Base-by-base conservation (phyloP, 2,888 invertebrate species). In the Agrochola litura region DNA sequence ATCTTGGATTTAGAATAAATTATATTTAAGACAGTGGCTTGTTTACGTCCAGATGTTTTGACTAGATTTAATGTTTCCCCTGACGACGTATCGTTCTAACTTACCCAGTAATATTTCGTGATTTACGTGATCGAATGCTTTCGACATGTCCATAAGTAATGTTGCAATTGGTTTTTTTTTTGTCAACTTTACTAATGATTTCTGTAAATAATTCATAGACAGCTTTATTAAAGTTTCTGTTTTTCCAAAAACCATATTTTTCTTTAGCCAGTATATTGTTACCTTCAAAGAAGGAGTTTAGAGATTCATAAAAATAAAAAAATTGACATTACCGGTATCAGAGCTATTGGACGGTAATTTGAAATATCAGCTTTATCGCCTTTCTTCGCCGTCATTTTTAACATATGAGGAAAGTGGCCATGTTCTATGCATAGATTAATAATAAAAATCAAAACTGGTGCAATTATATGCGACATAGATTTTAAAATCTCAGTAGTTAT, bases 131-230 rank as follows among this genome's bases (percentile, higher is more conserved):
- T 46, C 30, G 4, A 64, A 49, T n/a, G 16, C 65, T n/a, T 49
- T 66, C 37, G n/a, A 49, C 37, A 65, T 71, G n/a, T 71, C 56
- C 41, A 68, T 68, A 10, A 41, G 41, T 19, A 56, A n/a, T 41
- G 41, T 19, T 6, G 37, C 41, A 43, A 54, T 54, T 19, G 0
- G n/a, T 3, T 14, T 54, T 54, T 37, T n/a, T 68, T n/a, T 41
- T 68, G 37, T 54, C 41, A n/a, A 54, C n/a, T n/a, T 43, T 43
- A 46, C 46, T 46, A 46, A 46, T 1, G 10, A 49, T 16, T 16
- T 49, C 49, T 49, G 49, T 16, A 16, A 49, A 49, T 14, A 49
- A 49, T 49, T 49, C 16, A 49, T 49, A 49, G 49, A 49, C 49
- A 49, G 16, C 16, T 49, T 16, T 49, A 49, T 49, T 16, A 16